These are phyloP conservation scores for Zootermopsis nevadensis DNA, from an alignment of 2,888 invertebrate species.

Conservation along the genomic window DNA sequence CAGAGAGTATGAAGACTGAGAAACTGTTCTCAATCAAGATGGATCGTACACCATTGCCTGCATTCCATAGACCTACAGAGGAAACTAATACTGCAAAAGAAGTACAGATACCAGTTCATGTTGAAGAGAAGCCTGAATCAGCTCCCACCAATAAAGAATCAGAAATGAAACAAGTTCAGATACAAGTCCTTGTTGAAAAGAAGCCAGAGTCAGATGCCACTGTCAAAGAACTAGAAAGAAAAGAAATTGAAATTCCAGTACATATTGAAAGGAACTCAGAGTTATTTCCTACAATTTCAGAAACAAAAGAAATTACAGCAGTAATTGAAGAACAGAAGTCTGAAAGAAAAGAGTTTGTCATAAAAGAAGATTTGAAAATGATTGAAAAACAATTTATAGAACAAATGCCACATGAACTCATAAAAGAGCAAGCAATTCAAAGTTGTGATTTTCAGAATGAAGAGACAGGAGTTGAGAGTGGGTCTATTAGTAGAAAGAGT, in stretches of 20 bases:
- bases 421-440: not conserved
- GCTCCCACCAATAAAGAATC: slow-evolving; percentile 9
- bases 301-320: slow-evolving; percentile 55
- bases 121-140: slow-evolving; percentile 42
- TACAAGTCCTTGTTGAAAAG: slow-evolving; percentile 55
- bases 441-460: slow-evolving; percentile 63
- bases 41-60: slow-evolving; percentile 50
- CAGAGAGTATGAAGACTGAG: slow-evolving; percentile 57
- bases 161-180: slow-evolving; percentile 16
- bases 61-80: slow-evolving; percentile 31
- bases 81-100: slow-evolving; percentile 36
- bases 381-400: slow-evolving; percentile 55
- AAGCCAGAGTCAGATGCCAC: slow-evolving; percentile 2
- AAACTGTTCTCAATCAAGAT: slow-evolving; percentile 57
- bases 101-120: slow-evolving; percentile 47
- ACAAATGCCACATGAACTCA: slow-evolving; percentile 31
- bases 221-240: no score
- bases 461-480: slow-evolving; percentile 66
- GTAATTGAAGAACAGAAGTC: slow-evolving; percentile 47
- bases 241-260: slow-evolving; percentile 56
- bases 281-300: slow-evolving; percentile 55
- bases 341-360: slow-evolving; percentile 56
- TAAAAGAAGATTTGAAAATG: slow-evolving; percentile 51
- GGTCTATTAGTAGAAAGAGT: slow-evolving; percentile 72
- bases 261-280: slow-evolving; percentile 50